Conservation (phyloP, 1,140 invertebrate species). For the Scaptomyza graminum region DNA sequence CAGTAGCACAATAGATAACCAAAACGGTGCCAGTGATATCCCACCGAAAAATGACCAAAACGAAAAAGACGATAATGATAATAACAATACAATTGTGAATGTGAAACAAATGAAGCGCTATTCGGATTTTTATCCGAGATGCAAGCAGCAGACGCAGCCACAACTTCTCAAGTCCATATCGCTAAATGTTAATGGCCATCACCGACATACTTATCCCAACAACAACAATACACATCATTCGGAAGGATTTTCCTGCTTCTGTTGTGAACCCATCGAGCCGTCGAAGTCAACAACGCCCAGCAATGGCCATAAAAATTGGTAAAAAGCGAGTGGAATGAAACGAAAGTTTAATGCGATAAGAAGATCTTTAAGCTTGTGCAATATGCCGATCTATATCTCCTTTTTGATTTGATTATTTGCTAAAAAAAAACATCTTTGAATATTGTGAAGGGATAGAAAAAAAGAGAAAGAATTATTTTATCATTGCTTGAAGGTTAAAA, state of each 20-base stretch:
- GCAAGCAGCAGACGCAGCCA: slow-evolving; percentile 38
- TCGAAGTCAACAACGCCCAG: neutral
- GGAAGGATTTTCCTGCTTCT: slow-evolving; percentile 69
- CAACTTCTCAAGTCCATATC: slow-evolving; percentile 65
- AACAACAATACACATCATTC: neutral
- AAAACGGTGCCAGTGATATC: slow-evolving; percentile 46
- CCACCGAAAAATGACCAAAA: slow-evolving; percentile 5
- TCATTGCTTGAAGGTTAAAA: too few relatives aligned
- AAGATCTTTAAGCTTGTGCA: too few relatives aligned
- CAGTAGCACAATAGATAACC: slow-evolving; percentile 59
- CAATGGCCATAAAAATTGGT: slow-evolving; percentile 31
- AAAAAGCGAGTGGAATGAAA: slow-evolving; percentile 12
- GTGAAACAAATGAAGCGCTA: slow-evolving; percentile 58
- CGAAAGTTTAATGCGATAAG: neutral
- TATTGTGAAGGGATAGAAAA: too few relatives aligned
- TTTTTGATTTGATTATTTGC: too few relatives aligned
- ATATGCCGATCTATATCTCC: too few relatives aligned
- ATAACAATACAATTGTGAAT: slow-evolving; percentile 47
- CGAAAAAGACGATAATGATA: slow-evolving; percentile 43
- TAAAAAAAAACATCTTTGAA: too few relatives aligned
- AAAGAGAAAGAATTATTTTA: too few relatives aligned
- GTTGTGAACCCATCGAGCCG: slow-evolving; percentile 43
- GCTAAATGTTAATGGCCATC: slow-evolving; percentile 36
- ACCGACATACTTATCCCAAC: slow-evolving; percentile 6
- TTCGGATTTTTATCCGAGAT: slow-evolving; percentile 36